Evolutionary conservation across 2,888 invertebrate genomes (phyloP), one percentile per base, ranked within the genome.

Genomic region (Erebia aethiops): DNA sequence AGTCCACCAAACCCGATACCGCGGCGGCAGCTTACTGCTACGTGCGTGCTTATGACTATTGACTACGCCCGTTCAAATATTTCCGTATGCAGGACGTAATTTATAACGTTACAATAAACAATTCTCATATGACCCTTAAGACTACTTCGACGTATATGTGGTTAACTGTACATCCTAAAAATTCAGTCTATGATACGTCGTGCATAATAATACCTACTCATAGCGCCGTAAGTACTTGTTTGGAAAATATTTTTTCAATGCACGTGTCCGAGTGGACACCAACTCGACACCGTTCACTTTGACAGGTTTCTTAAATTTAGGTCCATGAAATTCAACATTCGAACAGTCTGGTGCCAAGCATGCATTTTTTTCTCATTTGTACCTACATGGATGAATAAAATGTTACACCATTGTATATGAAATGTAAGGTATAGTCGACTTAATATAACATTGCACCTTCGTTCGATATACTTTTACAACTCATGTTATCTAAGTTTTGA

Each of bases 111-210:
- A 71, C 43, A 60, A 56, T 64, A 64, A 64, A 73, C 51, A 63
- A 74, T 75, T 67, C 72, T 67, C 67, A 69, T 69, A 67, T 76
- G 68, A 67, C 77, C 77, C 77, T 77, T 74, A 76, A 76, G 46
- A 77, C 58, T 74, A 69, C 58, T 67, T 69, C 57, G 65, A 54
- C 74, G 63, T 76, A 78, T 78, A 78, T 74, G 69, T 72, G 77
- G 77, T 74, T 84, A 85, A 85, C 85, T 82, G 85, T 83, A 71
- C 72, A 80, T 81, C 81, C 78, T 76, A 78, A 82, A 83, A 83
- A 77, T 75, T 75, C 74, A 73, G 69, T 69, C 65, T 72, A 73
- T 72, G 70, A 58, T 75, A 71, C 60, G 74, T 70, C 69, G 71
- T 72, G 80, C 75, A 80, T 80, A 75, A 72, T 78, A 77, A 80